These are phyloP conservation scores for Stercorarius parasiticus DNA, from an alignment of 2,113 vertebrate species.

Conservation along the genomic window DNA sequence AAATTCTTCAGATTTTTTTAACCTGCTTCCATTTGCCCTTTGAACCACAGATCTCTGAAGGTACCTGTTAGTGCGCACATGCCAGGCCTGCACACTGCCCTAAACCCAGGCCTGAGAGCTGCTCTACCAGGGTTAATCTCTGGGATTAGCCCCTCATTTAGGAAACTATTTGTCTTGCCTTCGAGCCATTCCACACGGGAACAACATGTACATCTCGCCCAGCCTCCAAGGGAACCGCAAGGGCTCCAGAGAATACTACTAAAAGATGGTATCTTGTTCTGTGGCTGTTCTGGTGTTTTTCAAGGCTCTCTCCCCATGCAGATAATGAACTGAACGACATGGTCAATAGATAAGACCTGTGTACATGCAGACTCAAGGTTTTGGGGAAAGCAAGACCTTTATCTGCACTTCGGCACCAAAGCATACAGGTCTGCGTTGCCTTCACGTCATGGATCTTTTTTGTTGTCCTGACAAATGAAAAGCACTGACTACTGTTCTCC, in stretches of 20 bases:
- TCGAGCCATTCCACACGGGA: not conserved
- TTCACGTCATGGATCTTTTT: not conserved
- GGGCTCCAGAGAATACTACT: not conserved
- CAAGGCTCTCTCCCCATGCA: constrained; percentile 6
- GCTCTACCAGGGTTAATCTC: not conserved
- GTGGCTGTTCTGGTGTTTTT: constrained; percentile 55
- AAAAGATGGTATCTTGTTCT: not conserved
- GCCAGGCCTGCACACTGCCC: not conserved
- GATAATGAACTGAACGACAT: not conserved
- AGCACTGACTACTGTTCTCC: not conserved
- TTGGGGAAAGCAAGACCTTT: not conserved
- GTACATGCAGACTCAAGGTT: not conserved
- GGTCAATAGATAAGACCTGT: constrained; percentile 12
- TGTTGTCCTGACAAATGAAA: not conserved
- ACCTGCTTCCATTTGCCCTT: not conserved
- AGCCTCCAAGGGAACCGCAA: not conserved
- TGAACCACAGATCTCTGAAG: not conserved
- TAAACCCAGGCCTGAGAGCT: not conserved
- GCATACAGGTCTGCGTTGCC: not conserved
- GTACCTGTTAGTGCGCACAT: not conserved
- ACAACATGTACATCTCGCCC: not conserved
- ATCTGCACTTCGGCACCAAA: not conserved
- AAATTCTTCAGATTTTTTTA: constrained; percentile 32
- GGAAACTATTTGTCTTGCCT: not conserved
- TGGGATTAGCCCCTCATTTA: not conserved